Percentiles rank a stretch among this genome's conserved stretches.
phyloP scores from a whole-genome alignment of 2,797 vertebrate genomes.

The Gallinago solitaria region DNA sequence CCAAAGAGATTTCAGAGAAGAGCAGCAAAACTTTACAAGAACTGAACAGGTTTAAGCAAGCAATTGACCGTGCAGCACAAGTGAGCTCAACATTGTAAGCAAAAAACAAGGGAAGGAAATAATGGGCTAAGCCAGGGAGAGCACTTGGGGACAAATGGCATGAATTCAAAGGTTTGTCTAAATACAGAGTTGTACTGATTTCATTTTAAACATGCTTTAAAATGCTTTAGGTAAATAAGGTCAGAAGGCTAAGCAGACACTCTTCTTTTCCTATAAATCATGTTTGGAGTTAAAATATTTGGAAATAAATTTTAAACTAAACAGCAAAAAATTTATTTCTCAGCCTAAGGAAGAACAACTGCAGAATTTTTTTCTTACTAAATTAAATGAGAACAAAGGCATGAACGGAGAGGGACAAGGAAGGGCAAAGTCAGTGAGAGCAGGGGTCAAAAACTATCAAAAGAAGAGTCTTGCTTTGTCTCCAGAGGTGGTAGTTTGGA shows the following conservation, averaged over 20 bases:
- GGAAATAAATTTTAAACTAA: not conserved
- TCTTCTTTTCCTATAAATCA: not conserved
- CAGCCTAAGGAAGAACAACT: not conserved
- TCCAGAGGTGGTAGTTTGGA: not conserved
- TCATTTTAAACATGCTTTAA: not conserved
- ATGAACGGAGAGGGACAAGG: not conserved
- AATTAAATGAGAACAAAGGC: not conserved
- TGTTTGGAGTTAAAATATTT: not conserved
- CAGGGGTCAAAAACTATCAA: not conserved
- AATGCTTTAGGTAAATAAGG: constrained; percentile 29
- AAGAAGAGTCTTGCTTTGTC: not conserved
- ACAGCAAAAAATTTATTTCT: not conserved
- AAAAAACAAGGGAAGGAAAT: not conserved
- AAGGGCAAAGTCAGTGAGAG: not conserved
- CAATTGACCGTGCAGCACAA: not conserved
- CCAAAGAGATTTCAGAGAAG: not conserved
- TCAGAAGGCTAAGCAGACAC: constrained; percentile 9
- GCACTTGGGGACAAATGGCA: not conserved
- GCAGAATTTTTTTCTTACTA: not conserved
- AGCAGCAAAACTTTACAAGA: not conserved
- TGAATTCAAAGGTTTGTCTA: constrained; percentile 12
- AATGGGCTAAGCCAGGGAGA: not conserved
- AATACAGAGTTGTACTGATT: not conserved
- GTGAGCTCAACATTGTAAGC: not conserved
- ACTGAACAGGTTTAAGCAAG: constrained; percentile 3